Conservation (phyloP, 92 coral and sea anemone species). For the Palythoa grandis region DNA sequence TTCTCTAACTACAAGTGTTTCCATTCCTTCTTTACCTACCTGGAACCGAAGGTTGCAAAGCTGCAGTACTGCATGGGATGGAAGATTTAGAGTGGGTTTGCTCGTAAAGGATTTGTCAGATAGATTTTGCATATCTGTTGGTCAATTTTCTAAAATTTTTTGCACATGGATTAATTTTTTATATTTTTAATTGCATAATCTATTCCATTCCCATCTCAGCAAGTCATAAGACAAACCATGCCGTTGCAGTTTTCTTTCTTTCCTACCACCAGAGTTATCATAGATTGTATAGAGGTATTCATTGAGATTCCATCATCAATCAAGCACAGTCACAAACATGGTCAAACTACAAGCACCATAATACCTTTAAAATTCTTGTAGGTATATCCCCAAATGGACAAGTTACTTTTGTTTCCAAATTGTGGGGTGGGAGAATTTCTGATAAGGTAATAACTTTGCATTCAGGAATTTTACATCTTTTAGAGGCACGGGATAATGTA, state of each 20-base stretch:
- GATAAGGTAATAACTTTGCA: background rate
- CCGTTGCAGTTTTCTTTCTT: conserved; percentile 55
- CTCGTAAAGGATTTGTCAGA: conserved; percentile 55
- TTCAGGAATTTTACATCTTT: background rate
- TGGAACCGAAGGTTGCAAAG: conserved; percentile 52
- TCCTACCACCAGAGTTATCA: conserved; percentile 51
- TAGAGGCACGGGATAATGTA: background rate
- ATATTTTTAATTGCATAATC: conserved; percentile 41
- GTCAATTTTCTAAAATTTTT: conserved; percentile 52
- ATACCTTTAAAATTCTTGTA: conserved; percentile 58
- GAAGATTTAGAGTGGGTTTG: conserved; percentile 54
- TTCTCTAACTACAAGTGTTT: conserved; percentile 50
- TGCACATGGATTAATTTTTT: conserved; percentile 65
- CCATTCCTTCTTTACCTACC: conserved; percentile 47
- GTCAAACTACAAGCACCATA: conserved; percentile 43
- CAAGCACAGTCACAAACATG: conserved; percentile 64
- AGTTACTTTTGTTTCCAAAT: conserved; percentile 56
- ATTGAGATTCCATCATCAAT: conserved; percentile 66
- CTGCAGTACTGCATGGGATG: conserved; percentile 63
- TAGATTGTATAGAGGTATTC: conserved; percentile 58
- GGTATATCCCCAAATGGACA: conserved; percentile 68
- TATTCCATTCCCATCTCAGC: conserved; percentile 65
- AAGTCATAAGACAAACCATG: conserved; percentile 44
- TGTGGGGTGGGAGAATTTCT: conserved; percentile 59
- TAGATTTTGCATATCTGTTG: conserved; percentile 53